Conservation (phyloP, 2,113 vertebrate genomes). For the Colossoma macropomum region DNA sequence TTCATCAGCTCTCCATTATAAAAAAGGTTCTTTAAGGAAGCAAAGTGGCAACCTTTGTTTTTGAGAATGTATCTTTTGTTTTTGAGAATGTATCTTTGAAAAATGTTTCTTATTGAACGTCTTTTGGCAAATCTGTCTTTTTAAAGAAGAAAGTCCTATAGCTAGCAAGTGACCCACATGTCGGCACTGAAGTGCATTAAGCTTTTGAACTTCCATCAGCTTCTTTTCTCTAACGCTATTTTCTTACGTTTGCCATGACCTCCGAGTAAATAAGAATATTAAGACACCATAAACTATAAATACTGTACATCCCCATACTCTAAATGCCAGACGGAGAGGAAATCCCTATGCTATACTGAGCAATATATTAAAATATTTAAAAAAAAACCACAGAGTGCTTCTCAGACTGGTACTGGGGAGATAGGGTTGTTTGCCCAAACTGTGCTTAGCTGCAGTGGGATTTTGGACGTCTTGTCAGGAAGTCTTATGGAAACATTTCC, state of each 20-base stretch:
- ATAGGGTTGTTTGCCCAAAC: slow-evolving; percentile 68
- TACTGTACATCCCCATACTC: slow-evolving; percentile 3
- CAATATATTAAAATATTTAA: slow-evolving; percentile 57
- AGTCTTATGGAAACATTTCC: slow-evolving; percentile 70
- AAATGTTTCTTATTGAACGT: too few species aligned
- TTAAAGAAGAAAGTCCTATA: background rate
- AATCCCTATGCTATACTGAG: slow-evolving; percentile 55
- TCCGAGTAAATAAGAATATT: slow-evolving; percentile 30
- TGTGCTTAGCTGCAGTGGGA: slow-evolving; percentile 60
- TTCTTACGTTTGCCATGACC: slow-evolving; percentile 16
- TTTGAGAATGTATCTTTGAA: too few species aligned
- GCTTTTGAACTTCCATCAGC: background rate
- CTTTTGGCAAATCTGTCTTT: background rate
- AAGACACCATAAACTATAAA: slow-evolving; percentile 8
- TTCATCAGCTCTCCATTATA: too few species aligned
- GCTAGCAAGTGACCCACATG: background rate
- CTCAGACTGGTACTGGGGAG: slow-evolving; percentile 57
- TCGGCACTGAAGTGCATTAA: background rate
- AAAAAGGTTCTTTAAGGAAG: too few species aligned
- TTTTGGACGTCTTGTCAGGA: slow-evolving; percentile 69
- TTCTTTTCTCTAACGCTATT: background rate
- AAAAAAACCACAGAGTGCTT: slow-evolving; percentile 49
- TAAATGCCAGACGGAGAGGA: slow-evolving; percentile 35
- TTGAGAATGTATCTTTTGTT: too few species aligned
- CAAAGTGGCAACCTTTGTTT: too few species aligned